Evolutionary conservation across 2,888 invertebrate species (phyloP).

Genomic region (Biston stratarius): DNA sequence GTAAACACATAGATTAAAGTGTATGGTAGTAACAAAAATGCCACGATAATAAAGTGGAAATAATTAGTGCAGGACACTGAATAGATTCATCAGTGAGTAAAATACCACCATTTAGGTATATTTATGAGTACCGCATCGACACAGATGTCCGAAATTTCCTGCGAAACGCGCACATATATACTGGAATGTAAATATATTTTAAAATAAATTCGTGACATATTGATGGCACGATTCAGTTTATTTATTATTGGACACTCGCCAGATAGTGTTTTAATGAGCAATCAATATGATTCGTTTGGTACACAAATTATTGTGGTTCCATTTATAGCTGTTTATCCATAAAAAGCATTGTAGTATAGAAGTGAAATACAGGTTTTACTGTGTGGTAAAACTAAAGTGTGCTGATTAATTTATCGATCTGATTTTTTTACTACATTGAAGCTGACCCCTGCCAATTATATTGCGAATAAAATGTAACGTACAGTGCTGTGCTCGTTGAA

Average conservation of each 20-base stretch:
- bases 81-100: slow-evolving; percentile 8
- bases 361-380: too few relatives aligned
- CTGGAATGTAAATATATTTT: slow-evolving; percentile 36
- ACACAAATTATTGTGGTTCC: slow-evolving; percentile 38
- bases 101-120: slow-evolving; percentile 2
- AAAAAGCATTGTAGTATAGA: slow-evolving; percentile 1
- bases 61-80: not conserved
- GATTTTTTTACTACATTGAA: too few relatives aligned
- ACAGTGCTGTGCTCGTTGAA: too few relatives aligned
- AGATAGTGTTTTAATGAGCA: slow-evolving; percentile 57
- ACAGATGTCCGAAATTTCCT: slow-evolving; percentile 13
- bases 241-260: slow-evolving; percentile 57
- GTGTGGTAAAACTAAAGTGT: too few relatives aligned
- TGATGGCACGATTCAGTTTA: slow-evolving; percentile 52
- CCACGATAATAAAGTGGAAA: not conserved
- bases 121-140: slow-evolving; percentile 13
- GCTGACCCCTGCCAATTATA: too few relatives aligned
- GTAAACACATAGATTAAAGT: too few relatives aligned
- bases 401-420: too few relatives aligned
- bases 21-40: too few relatives aligned
- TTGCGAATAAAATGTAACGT: too few relatives aligned
- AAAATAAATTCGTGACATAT: slow-evolving; percentile 47
- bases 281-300: slow-evolving; percentile 57
- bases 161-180: slow-evolving; percentile 15
- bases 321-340: slow-evolving; percentile 6